Evolutionary conservation across 2,113 vertebrate genomes (phyloP).

Genomic region (Sakesphorus luctuosus): DNA sequence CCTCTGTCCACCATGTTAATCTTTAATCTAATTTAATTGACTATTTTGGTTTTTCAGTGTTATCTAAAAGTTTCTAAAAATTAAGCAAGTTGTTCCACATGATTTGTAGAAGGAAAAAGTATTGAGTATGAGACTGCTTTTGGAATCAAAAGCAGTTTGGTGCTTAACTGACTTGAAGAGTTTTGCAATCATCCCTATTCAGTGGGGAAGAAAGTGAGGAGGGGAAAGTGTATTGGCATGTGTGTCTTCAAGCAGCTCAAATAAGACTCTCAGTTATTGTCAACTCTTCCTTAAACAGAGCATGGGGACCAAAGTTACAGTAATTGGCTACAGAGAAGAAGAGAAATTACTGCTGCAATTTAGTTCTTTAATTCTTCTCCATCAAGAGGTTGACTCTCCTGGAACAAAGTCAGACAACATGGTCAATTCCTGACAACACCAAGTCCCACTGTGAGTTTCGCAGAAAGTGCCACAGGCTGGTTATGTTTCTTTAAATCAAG

Average conservation of each 20-base stretch:
- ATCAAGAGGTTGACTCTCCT: not conserved
- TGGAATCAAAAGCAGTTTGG: not conserved
- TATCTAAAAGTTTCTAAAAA: not conserved
- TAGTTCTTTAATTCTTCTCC: not conserved
- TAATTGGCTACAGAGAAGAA: not conserved
- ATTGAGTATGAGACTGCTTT: fast-evolving
- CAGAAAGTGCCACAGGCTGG: not conserved
- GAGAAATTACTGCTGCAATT: not conserved
- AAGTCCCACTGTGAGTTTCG: not conserved
- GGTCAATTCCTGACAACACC: not conserved
- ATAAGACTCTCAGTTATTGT: not conserved
- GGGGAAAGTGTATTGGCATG: fast-evolving
- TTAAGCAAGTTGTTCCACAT: fast-evolving
- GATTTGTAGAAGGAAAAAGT: not conserved
- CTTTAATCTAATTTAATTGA: not conserved
- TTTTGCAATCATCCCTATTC: not conserved
- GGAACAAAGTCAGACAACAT: not conserved
- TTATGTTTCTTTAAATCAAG: not conserved
- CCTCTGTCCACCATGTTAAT: not conserved
- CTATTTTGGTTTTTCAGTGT: not conserved
- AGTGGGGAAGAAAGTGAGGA: not conserved
- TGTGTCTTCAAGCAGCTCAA: not conserved
- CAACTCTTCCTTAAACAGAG: not conserved
- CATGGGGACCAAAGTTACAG: not conserved
- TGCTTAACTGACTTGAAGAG: not conserved